Conservation (phyloP, 2,888 invertebrate species). For the Erpobdella octoculata region DNA sequence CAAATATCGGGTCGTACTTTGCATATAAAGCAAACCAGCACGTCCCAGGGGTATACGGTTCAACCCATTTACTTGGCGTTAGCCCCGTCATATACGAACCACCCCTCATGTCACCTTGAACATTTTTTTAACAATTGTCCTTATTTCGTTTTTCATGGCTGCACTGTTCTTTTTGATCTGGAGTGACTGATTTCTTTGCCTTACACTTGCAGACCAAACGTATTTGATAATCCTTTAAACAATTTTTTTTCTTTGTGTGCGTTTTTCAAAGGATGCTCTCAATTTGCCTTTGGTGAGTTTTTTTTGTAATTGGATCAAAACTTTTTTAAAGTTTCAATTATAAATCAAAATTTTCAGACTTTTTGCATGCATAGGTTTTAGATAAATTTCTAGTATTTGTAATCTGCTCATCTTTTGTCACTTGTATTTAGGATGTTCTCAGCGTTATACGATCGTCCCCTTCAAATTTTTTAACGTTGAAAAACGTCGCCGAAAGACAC, state of each 20-base stretch:
- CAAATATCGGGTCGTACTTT: neutral
- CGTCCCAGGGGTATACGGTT: neutral
- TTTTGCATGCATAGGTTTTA: too few species aligned
- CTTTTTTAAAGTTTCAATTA: neutral
- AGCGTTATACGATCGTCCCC: too few species aligned
- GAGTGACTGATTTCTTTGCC: neutral
- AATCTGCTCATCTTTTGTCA: neutral
- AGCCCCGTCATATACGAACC: slow-evolving; percentile 1
- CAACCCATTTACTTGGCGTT: neutral
- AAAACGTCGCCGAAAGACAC: neutral
- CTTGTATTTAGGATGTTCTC: neutral
- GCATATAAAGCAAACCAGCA: neutral
- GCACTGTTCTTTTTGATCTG: neutral
- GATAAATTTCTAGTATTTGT: neutral
- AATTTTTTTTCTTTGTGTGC: neutral
- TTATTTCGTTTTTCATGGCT: neutral
- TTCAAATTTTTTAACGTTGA: neutral
- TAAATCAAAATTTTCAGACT: too few species aligned
- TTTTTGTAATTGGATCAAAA: neutral
- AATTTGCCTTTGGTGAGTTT: neutral
- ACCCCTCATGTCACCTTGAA: slow-evolving; percentile 4
- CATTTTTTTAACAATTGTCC: neutral
- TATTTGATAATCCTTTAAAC: neutral
- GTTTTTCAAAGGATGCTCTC: neutral
- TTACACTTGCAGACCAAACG: neutral